Evolutionary conservation across 2,113 vertebrate genomes (phyloP).

Genomic region (Nanorana parkeri): DNA sequence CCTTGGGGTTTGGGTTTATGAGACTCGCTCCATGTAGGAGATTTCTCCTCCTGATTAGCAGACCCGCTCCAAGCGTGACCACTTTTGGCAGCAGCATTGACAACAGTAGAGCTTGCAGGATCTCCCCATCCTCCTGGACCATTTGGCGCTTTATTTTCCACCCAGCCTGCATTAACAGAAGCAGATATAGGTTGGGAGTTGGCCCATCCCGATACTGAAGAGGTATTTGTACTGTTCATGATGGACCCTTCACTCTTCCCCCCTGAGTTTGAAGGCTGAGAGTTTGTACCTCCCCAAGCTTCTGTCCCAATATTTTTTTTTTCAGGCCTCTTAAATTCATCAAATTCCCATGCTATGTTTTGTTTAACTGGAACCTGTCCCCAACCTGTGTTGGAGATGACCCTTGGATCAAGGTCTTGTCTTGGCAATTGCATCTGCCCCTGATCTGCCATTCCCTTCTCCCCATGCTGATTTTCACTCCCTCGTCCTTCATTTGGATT

Average conservation of each 20-base stretch:
- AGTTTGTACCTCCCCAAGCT: slow-evolving; percentile 81
- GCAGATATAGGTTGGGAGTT: slow-evolving; percentile 77
- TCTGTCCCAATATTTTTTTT: slow-evolving; percentile 87
- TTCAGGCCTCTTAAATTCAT: slow-evolving; percentile 85
- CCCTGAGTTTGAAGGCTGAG: slow-evolving; percentile 86
- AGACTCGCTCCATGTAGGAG: slow-evolving; percentile 88
- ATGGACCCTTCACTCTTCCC: slow-evolving; percentile 86
- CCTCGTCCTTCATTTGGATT: slow-evolving; percentile 75
- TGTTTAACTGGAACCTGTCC: slow-evolving; percentile 97
- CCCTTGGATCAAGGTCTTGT: slow-evolving; percentile 92
- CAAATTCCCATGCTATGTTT: slow-evolving; percentile 98
- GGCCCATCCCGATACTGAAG: slow-evolving; percentile 88
- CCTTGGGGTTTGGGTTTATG: slow-evolving; percentile 84
- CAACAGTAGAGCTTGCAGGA: slow-evolving; percentile 79
- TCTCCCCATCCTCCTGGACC: slow-evolving; percentile 91
- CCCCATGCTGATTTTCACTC: slow-evolving; percentile 77
- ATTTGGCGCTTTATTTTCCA: slow-evolving; percentile 83
- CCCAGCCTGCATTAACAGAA: slow-evolving; percentile 86
- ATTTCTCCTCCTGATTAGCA: slow-evolving; percentile 85
- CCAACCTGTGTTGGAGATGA: slow-evolving; percentile 95
- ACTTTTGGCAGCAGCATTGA: slow-evolving; percentile 82
- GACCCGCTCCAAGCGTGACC: slow-evolving; percentile 87
- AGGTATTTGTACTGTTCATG: slow-evolving; percentile 83
- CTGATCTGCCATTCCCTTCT: slow-evolving; percentile 75
- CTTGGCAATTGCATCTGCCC: slow-evolving; percentile 83